Base-by-base conservation (phyloP, 2,888 invertebrate genomes). In the Nemurella pictetii region DNA sequence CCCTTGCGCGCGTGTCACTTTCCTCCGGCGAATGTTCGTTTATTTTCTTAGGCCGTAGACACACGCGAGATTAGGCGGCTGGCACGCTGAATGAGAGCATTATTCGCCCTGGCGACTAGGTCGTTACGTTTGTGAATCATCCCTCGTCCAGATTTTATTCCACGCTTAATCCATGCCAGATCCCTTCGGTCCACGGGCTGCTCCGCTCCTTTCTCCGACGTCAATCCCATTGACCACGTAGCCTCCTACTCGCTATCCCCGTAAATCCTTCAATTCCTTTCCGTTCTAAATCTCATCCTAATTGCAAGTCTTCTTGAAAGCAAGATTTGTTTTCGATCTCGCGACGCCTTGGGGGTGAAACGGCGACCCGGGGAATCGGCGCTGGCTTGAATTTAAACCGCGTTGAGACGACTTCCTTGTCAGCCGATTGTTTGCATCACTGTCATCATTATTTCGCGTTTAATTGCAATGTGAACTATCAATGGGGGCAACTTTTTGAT, bases 141-240 rank as follows among this genome's bases (percentile, higher is more conserved):
- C 78, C 29, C 29, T 25, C 29, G 78, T 78, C 28, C 2, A 29
- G 78, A 78, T 78, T 78, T 78, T 78, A n/a, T 78, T 78, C 30
- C 30, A 55, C 55, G 9, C 55, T 55, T 55, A 55, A 55, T 55
- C 55, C 55, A 55, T 20, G 55, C 20, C 55, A 20, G 55, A 55
- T 55, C 55, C 12, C 5, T 55, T 12, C 55, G 55, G 55, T 78
- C 15, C 15, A 36, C 36, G 2, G 28, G 7, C 7, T 30, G 28
- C 5, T 78, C 78, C 30, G n/a, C 28, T 29, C 30, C 30, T 78
- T 78, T 30, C 30, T 78, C 12, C 78, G 28, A 78, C 12, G 55
- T 55, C 82, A 28, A 55, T 82, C 82, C 82, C 29, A 82, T 82
- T 82, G 82, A 82, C 82, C 82, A 82, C 82, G 82, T 82, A 72